These are phyloP conservation scores for Lutraria rhynchaena DNA, from an alignment of 1,140 invertebrate species.

Conservation along the genomic window DNA sequence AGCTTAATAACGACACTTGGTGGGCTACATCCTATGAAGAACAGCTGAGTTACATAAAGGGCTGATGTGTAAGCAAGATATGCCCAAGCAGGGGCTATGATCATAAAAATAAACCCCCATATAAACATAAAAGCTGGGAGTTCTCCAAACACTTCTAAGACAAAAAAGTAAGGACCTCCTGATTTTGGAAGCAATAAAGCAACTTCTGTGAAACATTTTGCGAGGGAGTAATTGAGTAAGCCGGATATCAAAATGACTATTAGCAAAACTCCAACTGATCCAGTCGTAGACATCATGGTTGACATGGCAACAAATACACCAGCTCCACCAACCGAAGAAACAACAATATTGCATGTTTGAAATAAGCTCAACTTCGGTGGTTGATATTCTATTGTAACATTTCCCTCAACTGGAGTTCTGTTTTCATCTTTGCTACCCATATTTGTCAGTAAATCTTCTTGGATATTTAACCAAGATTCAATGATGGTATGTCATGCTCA, in stretches of 20 bases:
- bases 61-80: constrained; percentile 63
- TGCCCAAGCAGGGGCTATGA: constrained; percentile 87
- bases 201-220: constrained; percentile 97
- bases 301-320: constrained; percentile 67
- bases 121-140: constrained; percentile 95
- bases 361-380: constrained; percentile 40
- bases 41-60: constrained; percentile 66
- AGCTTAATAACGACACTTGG: constrained; percentile 64
- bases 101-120: constrained; percentile 88
- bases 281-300: constrained; percentile 59
- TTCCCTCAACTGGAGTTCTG: neutral
- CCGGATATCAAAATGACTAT: constrained; percentile 65
- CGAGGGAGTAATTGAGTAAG: constrained; percentile 78
- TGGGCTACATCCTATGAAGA: constrained; percentile 61
- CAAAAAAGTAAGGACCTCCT: constrained; percentile 98
- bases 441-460: neutral
- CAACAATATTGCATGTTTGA: constrained; percentile 53
- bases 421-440: neutral
- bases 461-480: neutral
- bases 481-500: too few species aligned
- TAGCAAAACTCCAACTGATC: constrained; percentile 65
- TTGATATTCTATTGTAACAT: neutral
- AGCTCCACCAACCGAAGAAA: constrained; percentile 64
- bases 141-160: constrained; percentile 92
- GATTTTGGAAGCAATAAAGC: constrained; percentile 95